Percentiles rank a stretch among this genome's conserved stretches.
Evolutionary conservation across 2,113 vertebrate genomes (phyloP).

Genomic region (Marmota monax): DNA sequence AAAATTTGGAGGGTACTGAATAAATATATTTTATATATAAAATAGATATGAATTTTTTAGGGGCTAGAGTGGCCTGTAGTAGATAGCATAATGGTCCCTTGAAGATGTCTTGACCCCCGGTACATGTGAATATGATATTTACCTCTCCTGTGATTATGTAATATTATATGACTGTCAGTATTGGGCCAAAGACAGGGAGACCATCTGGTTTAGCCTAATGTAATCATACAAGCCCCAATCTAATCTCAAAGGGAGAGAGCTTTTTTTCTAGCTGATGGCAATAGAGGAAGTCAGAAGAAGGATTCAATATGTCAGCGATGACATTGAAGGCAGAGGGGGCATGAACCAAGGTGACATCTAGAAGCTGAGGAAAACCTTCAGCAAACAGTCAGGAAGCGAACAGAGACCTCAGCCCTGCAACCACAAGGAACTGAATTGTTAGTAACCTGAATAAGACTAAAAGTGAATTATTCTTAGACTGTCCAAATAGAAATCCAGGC

Average conservation of each 20-base stretch:
- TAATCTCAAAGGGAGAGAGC: slow-evolving; percentile 20
- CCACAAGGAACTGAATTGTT: background rate
- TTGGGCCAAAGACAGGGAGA: background rate
- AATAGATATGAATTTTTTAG: background rate
- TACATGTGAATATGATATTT: background rate
- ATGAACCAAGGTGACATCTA: background rate
- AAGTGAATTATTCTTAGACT: background rate
- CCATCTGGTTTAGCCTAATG: background rate
- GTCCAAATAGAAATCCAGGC: background rate
- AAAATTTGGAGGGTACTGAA: background rate
- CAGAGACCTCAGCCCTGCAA: background rate
- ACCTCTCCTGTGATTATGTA: background rate
- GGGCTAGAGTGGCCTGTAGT: background rate
- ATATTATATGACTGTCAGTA: background rate
- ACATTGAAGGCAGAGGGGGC: background rate
- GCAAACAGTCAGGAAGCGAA: background rate
- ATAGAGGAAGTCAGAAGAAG: background rate
- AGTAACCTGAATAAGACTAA: background rate
- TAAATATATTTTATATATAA: background rate
- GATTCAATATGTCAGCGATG: background rate
- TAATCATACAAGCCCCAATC: background rate
- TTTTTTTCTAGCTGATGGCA: background rate
- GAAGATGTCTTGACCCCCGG: background rate
- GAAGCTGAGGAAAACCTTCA: background rate
- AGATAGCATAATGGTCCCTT: background rate